Evolutionary conservation across 2,888 invertebrate genomes (phyloP).

Genomic region (Saturnia pavonia): DNA sequence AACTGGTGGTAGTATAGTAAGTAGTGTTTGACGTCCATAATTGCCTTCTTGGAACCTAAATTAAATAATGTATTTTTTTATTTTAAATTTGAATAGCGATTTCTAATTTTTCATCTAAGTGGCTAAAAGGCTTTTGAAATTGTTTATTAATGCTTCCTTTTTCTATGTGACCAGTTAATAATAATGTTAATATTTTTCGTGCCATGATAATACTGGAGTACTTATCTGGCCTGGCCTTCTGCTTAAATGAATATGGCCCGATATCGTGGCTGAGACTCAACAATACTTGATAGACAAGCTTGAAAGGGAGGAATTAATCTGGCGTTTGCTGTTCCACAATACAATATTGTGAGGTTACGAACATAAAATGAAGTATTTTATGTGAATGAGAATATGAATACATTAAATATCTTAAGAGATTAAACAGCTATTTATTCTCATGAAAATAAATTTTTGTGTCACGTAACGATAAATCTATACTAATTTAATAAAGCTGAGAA

Average conservation of each 20-base stretch:
- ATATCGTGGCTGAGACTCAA: constrained; percentile 23
- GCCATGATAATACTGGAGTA: background rate
- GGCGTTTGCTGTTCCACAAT: constrained; percentile 17
- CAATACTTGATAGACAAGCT: constrained; percentile 29
- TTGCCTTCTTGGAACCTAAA: no score
- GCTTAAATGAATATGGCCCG: constrained; percentile 23
- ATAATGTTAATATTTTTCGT: background rate
- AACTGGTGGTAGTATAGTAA: no score
- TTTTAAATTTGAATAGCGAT: no score
- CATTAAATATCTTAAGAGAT: background rate
- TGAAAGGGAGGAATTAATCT: constrained; percentile 30
- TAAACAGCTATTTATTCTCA: background rate
- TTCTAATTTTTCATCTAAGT: no score
- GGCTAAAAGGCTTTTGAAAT: no score
- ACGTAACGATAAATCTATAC: no score
- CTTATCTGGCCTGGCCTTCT: constrained; percentile 18
- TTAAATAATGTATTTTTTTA: no score
- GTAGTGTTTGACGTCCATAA: no score
- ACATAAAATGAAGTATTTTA: background rate
- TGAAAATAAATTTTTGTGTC: no score
- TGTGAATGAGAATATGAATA: background rate
- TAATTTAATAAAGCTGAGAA: no score
- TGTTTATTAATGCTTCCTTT: background rate
- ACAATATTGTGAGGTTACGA: background rate
- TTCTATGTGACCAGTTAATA: background rate